A percentile compares a stretch with the other conserved stretches of the same genome.
These are phyloP conservation scores for Platyscapa corneri DNA, from an alignment of 1,140 invertebrate species.

Conservation along the genomic window DNA sequence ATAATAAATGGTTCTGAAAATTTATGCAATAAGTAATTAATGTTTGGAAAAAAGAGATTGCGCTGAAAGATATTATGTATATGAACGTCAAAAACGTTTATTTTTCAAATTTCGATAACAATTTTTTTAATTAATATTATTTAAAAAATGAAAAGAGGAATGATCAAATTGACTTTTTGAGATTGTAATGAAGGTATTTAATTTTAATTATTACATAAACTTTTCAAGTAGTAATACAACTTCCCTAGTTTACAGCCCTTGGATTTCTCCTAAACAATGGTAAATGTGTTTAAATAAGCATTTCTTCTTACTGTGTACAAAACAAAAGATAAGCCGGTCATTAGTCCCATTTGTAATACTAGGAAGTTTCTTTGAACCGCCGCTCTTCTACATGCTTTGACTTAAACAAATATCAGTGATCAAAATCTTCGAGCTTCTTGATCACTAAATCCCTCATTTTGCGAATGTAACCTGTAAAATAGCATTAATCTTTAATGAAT, in stretches of 20 bases:
- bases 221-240: background rate
- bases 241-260: background rate
- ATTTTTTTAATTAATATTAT: too few species aligned
- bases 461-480: background rate
- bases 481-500: too few species aligned
- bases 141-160: too few species aligned
- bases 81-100: too few species aligned
- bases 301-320: slow-evolving; percentile 15
- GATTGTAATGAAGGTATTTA: too few species aligned
- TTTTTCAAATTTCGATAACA: too few species aligned
- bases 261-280: background rate
- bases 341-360: background rate
- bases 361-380: background rate
- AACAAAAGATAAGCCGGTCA: slow-evolving; percentile 18
- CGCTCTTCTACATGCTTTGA: background rate
- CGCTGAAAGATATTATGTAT: too few species aligned
- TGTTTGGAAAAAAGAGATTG: too few species aligned
- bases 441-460: background rate
- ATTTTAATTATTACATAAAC: background rate
- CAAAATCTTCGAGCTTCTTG: background rate
- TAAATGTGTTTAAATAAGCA: background rate
- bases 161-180: too few species aligned
- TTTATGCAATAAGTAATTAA: too few species aligned
- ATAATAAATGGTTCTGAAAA: too few species aligned
- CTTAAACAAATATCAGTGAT: background rate